These are phyloP conservation scores for Globicephala melas DNA, from an alignment of 2,113 vertebrate species.

Conservation along the genomic window DNA sequence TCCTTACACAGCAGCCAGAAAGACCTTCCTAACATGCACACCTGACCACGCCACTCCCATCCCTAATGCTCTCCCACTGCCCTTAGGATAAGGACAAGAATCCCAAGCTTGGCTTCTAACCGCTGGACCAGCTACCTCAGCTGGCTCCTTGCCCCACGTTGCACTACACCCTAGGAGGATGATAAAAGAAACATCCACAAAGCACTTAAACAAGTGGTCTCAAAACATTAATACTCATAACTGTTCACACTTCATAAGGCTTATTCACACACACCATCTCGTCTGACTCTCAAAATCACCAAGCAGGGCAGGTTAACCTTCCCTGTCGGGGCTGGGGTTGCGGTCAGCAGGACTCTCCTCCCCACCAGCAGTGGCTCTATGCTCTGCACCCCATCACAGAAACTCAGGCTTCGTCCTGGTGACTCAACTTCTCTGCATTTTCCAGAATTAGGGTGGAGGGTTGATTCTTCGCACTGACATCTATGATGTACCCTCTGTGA, in stretches of 20 bases:
- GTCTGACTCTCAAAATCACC: not conserved
- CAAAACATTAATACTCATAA: not conserved
- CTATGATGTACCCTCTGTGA: not conserved
- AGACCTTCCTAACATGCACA: not conserved
- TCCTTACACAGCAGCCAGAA: not conserved
- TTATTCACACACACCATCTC: not conserved
- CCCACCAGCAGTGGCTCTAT: not conserved
- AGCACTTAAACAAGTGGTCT: not conserved
- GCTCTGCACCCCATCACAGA: too few species aligned
- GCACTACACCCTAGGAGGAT: not conserved
- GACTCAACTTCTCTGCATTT: not conserved
- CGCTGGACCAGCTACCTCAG: not conserved
- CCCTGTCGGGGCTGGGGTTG: rapidly evolving
- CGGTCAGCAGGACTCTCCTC: not conserved
- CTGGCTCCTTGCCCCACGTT: not conserved
- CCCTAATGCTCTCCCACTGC: not conserved
- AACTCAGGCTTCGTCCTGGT: not conserved
- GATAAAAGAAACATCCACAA: not conserved
- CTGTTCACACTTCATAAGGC: not conserved
- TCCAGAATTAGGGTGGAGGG: not conserved
- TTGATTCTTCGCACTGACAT: too few species aligned
- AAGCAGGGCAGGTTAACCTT: not conserved
- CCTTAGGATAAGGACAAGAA: not conserved
- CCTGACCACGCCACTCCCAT: not conserved
- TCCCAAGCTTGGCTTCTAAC: not conserved